Evolutionary conservation across 2,888 invertebrate species (phyloP), one percentile per base, ranked within the genome.

Genomic region (Phymatocera aterrima): DNA sequence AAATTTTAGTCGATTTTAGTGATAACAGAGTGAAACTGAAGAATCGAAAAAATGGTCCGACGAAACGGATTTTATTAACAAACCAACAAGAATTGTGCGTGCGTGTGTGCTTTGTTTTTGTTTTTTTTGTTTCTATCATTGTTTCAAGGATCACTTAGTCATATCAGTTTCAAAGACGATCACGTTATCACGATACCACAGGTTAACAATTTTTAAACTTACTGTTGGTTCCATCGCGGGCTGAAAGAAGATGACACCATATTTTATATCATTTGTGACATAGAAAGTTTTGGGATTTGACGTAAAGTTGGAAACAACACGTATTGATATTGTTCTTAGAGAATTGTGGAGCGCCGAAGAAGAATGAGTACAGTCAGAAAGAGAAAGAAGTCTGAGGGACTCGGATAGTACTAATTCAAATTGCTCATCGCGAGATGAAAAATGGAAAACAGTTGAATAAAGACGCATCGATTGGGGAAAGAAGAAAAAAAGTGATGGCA

Each of bases 151-250:
- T 31, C 8, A 31, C 31, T n/a, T n/a, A n/a, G n/a, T n/a, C n/a
- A n/a, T n/a, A n/a, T n/a, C n/a, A n/a, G n/a, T n/a, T n/a, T n/a
- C n/a, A n/a, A n/a, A n/a, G n/a, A n/a, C n/a, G n/a, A n/a, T n/a
- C n/a, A n/a, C n/a, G n/a, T n/a, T n/a, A n/a, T n/a, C n/a, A n/a
- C n/a, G n/a, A n/a, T n/a, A n/a, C n/a, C n/a, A n/a, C n/a, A 34
- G 31, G 18, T 61, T 61, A 21, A 8, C 65, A 21, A 21, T 37
- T 2, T 65, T 46, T 57, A 31, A 57, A 84, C 84, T 83, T 84
- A 83, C 83, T 83, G 79, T 81, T 79, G 8, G 80, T 79, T 80
- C 83, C 84, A 79, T 81, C 80, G 81, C 79, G 64, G 34, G 65
- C 64, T 48, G 48, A 5, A 5, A 31, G 64, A 34, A 51, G 12